Percentiles rank a stretch among this genome's conserved stretches.
phyloP scores from a whole-genome alignment of 1,140 invertebrate genomes.

The Wiebesia pumilae region DNA sequence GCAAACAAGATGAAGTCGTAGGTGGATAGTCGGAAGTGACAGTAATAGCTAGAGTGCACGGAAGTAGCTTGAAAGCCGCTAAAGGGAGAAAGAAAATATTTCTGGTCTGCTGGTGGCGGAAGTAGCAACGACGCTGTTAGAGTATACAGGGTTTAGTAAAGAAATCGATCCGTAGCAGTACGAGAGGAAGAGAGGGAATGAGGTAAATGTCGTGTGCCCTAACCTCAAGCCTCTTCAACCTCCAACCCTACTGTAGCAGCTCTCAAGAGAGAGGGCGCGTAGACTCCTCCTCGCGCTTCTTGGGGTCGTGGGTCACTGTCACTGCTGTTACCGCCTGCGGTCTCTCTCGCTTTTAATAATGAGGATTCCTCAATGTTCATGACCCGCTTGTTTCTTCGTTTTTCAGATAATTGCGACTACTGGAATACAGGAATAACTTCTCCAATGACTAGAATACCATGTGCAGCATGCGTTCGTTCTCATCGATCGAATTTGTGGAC shows the following conservation, averaged over 20 bases:
- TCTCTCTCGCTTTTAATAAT: not conserved
- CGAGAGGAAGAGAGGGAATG: constrained; percentile 24
- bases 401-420: not conserved
- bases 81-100: constrained; percentile 1
- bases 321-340: constrained; percentile 55
- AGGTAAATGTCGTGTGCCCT: constrained; percentile 44
- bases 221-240: constrained; percentile 53
- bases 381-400: not conserved
- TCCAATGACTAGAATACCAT: no score
- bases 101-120: not conserved
- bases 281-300: constrained; percentile 57
- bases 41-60: not conserved
- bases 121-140: not conserved
- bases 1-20: not conserved
- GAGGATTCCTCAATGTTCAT: not conserved
- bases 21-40: not conserved
- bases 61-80: not conserved
- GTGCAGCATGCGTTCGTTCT: no score
- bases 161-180: constrained; percentile 51
- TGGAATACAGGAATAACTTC: not conserved
- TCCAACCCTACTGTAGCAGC: constrained; percentile 16
- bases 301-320: constrained; percentile 74
- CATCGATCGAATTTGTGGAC: no score
- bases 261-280: not conserved
- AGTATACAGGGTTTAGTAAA: constrained; percentile 33